Base-by-base conservation (phyloP, 2,113 vertebrate genomes). In the Lophura nycthemera region DNA sequence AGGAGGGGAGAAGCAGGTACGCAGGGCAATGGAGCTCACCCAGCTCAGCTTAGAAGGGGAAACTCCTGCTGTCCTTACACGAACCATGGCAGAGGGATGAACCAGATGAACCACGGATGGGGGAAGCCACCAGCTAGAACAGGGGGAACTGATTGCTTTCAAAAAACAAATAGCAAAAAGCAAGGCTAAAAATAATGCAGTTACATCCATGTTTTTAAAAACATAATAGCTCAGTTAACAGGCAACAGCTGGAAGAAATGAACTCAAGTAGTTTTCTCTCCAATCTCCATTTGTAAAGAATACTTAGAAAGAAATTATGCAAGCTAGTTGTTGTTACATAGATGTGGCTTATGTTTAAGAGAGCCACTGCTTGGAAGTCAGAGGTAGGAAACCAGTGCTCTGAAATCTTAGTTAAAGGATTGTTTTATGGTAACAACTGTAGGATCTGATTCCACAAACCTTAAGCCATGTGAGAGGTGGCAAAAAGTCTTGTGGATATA, bases 261-360 rank as follows among this genome's bases (percentile, higher is more conserved):
- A 63, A 52, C 57, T 92, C 19, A 84, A 88, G 65, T 65, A 59
- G 82, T 83, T 96, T 86, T 97, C 54, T 89, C 50, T 76, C 80
- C 29, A 91, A 98, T 97, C 97, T 95, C 97, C 92, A 0, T 98
- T 99, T 96, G 98, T 98, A 80, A 98, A 98, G 98, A 99, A 96
- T 93, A 97, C 97, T 70, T 93, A 96, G 56, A 97, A 98, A 77
- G 97, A 99, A 97, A 98, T 99, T 96, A 82, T 70, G 34, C 82
- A 98, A 90, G 91, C 97, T 30, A 96, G 98, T 69, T 82, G 92
- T 9, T 98, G 98, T 92, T 98, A 97, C 94, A 95, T 89, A 87
- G 97, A 83, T 6, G 56, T 92, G 19, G 98, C 76, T 92, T 98
- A 97, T 98, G 32, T 98, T 98, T 96, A 98, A 99, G 87, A 97